These are phyloP conservation scores for Sesia apiformis DNA, from an alignment of 2,888 invertebrate species.

Conservation along the genomic window DNA sequence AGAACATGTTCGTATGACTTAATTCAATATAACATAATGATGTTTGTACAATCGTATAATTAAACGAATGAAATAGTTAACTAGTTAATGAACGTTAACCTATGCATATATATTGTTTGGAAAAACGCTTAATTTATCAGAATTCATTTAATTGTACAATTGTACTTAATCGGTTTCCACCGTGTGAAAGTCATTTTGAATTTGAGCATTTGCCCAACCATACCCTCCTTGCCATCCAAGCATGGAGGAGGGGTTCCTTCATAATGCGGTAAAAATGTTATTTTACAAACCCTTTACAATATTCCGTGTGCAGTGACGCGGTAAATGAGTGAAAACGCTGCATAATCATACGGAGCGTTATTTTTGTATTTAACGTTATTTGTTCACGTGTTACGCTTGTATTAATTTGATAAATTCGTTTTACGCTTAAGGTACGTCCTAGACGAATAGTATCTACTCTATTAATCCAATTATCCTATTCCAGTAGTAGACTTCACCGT, in stretches of 20 bases:
- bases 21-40: too few species aligned
- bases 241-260: slow-evolving; percentile 46
- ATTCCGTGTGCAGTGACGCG: slow-evolving; percentile 37
- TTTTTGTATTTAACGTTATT: not conserved
- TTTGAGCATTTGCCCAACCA: not conserved
- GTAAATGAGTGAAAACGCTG: slow-evolving; percentile 39
- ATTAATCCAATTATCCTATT: too few species aligned
- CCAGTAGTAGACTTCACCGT: too few species aligned
- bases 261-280: slow-evolving; percentile 54
- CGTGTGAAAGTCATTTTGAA: not conserved
- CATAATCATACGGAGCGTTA: slow-evolving; percentile 21
- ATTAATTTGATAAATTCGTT: too few species aligned
- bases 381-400: not conserved
- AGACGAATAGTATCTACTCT: too few species aligned
- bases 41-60: too few species aligned
- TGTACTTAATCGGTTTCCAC: not conserved
- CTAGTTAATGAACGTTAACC: not conserved
- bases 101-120: not conserved
- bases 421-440: too few species aligned
- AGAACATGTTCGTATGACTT: too few species aligned
- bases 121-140: not conserved
- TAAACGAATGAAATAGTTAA: too few species aligned
- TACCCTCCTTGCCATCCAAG: slow-evolving; percentile 32
- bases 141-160: not conserved
- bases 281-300: slow-evolving; percentile 34